Evolutionary conservation across 2,888 invertebrate genomes (phyloP).

Genomic region (Nebria brevicollis): DNA sequence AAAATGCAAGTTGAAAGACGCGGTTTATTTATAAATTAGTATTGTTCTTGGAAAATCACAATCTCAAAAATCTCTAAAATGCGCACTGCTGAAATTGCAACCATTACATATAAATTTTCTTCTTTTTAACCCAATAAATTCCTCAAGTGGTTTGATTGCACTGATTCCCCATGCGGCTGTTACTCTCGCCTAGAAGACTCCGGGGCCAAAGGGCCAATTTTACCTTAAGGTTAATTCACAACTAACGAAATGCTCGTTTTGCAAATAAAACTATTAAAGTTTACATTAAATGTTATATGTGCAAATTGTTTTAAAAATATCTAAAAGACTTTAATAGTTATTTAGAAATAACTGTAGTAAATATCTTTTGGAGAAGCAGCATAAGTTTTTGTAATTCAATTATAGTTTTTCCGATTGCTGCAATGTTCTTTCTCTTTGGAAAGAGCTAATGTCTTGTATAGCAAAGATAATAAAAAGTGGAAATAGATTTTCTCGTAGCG

Average conservation of each 20-base stretch:
- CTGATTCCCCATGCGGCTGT: slow-evolving; percentile 34
- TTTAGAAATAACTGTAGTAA: neutral
- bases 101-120: neutral
- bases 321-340: neutral
- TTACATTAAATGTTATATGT: no score
- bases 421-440: neutral
- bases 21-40: neutral
- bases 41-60: neutral
- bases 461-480: slow-evolving; percentile 31
- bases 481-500: slow-evolving; percentile 37
- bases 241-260: slow-evolving; percentile 13
- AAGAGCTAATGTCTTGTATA: neutral
- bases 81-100: neutral
- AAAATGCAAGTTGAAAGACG: slow-evolving; percentile 25
- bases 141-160: slow-evolving; percentile 37
- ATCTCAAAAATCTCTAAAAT: neutral
- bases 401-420: slow-evolving; percentile 19
- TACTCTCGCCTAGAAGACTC: slow-evolving; percentile 12
- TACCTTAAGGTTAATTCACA: slow-evolving; percentile 26
- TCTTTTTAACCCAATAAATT: slow-evolving; percentile 23
- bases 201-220: slow-evolving; percentile 29
- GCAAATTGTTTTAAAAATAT: neutral
- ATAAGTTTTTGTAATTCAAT: slow-evolving; percentile 25
- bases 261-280: slow-evolving; percentile 40
- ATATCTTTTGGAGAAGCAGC: neutral